Percentiles rank a stretch among this genome's conserved stretches.
phyloP scores from a whole-genome alignment of 2,113 vertebrate species.

The Sturnus vulgaris region DNA sequence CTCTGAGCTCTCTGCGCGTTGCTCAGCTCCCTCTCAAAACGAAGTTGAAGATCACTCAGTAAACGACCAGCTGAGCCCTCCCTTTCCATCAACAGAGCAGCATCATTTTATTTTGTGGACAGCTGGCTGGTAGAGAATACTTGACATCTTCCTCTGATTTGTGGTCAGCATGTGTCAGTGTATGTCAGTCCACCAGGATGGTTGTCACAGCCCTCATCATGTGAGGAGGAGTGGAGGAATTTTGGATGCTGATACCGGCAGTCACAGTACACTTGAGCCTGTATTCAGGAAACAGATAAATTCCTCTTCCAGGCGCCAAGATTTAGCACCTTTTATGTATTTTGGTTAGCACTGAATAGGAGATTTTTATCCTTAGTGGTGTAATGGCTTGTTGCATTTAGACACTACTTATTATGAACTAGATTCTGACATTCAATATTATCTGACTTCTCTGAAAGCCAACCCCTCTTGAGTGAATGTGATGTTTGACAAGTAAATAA shows the following conservation, averaged over 20 bases:
- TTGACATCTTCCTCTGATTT: background rate
- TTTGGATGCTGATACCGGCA: background rate
- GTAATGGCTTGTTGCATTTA: background rate
- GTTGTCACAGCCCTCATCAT: background rate
- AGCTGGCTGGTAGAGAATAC: background rate
- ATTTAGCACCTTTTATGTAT: background rate
- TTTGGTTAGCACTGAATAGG: conserved; percentile 8
- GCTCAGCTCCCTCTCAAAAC: background rate
- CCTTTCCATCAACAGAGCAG: background rate
- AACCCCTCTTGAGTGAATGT: background rate
- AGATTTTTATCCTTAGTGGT: background rate
- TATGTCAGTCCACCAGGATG: background rate
- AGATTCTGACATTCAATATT: background rate
- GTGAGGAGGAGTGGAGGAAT: background rate
- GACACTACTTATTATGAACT: background rate
- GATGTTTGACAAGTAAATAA: conserved; percentile 44
- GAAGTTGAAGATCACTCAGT: background rate
- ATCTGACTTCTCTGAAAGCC: conserved; percentile 15
- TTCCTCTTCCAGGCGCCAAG: background rate
- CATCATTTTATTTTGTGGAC: background rate
- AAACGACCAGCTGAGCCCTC: background rate
- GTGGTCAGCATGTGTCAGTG: background rate
- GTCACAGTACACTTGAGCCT: background rate
- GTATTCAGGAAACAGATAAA: background rate
- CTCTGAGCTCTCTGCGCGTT: background rate